phyloP scores from a whole-genome alignment of 2,888 invertebrate genomes.

The Taenaris catops region DNA sequence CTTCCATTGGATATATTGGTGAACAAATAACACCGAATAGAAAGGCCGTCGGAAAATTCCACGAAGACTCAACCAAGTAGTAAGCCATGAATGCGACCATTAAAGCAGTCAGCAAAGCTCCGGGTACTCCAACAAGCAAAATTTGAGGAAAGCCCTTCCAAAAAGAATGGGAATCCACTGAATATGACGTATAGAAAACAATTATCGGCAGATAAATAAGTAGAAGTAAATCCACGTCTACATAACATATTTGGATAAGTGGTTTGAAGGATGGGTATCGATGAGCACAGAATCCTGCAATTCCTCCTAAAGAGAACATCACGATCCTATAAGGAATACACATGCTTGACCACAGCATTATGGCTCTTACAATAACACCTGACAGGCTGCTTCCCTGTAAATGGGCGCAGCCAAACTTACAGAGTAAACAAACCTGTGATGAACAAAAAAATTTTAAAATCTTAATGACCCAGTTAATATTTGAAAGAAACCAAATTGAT shows the following conservation, averaged over 20 bases:
- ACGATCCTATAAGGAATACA: slow-evolving; percentile 57
- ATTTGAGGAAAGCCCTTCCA: slow-evolving; percentile 62
- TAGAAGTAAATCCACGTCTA: slow-evolving; percentile 50
- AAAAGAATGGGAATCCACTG: slow-evolving; percentile 59
- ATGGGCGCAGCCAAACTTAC: too few relatives aligned
- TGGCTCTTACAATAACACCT: slow-evolving; percentile 48
- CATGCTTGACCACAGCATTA: slow-evolving; percentile 51
- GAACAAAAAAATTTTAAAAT: too few relatives aligned
- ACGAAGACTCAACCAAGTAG: slow-evolving; percentile 52
- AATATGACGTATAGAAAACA: slow-evolving; percentile 60
- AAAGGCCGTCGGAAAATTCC: slow-evolving; percentile 51
- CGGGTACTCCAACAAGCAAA: slow-evolving; percentile 52
- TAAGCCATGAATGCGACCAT: slow-evolving; percentile 57
- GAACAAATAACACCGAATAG: slow-evolving; percentile 61
- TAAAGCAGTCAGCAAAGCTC: slow-evolving; percentile 49
- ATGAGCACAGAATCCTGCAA: slow-evolving; percentile 53
- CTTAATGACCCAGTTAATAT: too few relatives aligned
- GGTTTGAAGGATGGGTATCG: slow-evolving; percentile 48
- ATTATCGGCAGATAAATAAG: slow-evolving; percentile 51
- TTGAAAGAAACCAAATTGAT: too few relatives aligned
- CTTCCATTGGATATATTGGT: slow-evolving; percentile 63
- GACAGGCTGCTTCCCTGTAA: too few relatives aligned
- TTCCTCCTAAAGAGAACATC: slow-evolving; percentile 58
- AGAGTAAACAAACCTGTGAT: too few relatives aligned
- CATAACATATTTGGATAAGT: slow-evolving; percentile 48